phyloP scores from a whole-genome alignment of 2,113 vertebrate species.

The Hystrix cristata region DNA sequence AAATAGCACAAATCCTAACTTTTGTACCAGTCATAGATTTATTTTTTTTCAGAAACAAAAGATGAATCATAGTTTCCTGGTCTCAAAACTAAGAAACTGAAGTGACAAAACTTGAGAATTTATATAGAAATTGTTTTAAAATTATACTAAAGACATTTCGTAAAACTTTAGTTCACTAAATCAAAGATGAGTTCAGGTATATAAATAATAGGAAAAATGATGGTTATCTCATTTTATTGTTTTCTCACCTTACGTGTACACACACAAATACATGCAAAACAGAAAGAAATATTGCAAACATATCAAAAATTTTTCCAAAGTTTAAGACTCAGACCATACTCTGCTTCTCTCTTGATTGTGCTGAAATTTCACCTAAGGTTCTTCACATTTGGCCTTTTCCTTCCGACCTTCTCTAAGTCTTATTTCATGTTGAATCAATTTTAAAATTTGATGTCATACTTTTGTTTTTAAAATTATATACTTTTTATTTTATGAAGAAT shows the following conservation, averaged over 20 bases:
- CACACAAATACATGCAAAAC: not conserved
- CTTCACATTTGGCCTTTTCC: not conserved
- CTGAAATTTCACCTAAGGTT: slow-evolving; percentile 32
- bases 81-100: slow-evolving; percentile 31
- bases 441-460: slow-evolving; percentile 16
- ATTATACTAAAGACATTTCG: not conserved
- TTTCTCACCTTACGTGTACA: slow-evolving; percentile 5
- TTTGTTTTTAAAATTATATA: not conserved
- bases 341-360: not conserved
- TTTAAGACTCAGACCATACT: not conserved
- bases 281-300: not conserved
- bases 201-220: not conserved
- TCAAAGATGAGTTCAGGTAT: not conserved
- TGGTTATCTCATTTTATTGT: not conserved
- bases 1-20: not conserved
- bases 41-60: slow-evolving; percentile 36
- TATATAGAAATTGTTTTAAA: not conserved
- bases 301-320: not conserved
- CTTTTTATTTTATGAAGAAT: slow-evolving; percentile 7
- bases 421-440: not conserved
- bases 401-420: not conserved
- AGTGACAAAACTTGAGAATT: slow-evolving; percentile 39
- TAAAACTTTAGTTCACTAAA: not conserved
- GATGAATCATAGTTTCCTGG: not conserved
- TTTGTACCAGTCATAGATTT: not conserved